Conservation (phyloP, 2,888 invertebrate genomes). For the Tortricodes alternella region DNA sequence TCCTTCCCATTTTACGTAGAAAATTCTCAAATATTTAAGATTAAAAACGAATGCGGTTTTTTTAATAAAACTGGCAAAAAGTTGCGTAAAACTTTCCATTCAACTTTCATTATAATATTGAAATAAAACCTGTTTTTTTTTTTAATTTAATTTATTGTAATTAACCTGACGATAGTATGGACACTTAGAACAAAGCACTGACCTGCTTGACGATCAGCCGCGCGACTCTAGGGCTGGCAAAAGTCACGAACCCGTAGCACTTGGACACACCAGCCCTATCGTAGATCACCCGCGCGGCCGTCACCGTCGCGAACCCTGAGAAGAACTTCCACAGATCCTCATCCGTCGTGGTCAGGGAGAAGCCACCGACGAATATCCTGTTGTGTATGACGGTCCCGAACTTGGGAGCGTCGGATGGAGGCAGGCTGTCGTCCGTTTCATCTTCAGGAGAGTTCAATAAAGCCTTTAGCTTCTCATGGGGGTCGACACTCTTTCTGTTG, state of each 20-base stretch:
- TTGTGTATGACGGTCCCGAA: conserved; percentile 95
- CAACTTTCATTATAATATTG: no score
- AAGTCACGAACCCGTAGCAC: conserved; percentile 93
- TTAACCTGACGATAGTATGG: conserved; percentile 20
- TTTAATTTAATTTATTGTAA: no score
- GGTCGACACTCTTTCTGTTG: conserved; percentile 67
- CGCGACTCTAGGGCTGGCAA: conserved; percentile 77
- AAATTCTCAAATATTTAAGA: no score
- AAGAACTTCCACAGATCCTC: conserved; percentile 95
- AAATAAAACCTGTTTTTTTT: no score
- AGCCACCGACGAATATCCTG: conserved; percentile 97
- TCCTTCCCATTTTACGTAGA: no score
- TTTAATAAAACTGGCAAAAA: no score
- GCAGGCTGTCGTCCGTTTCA: conserved; percentile 71
- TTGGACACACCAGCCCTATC: conserved; percentile 97
- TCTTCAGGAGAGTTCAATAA: conserved; percentile 72
- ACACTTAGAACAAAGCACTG: conserved; percentile 32
- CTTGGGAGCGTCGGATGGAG: conserved; percentile 79
- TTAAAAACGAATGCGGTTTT: no score
- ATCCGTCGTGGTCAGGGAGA: conserved; percentile 96
- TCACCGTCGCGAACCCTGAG: conserved; percentile 94
- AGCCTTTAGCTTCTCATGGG: conserved; percentile 76
- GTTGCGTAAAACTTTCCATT: no score
- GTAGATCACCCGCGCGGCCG: conserved; percentile 96
- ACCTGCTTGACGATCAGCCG: conserved; percentile 80